A percentile compares a stretch with the other conserved stretches of the same genome.
These are phyloP conservation scores for Diploscapter pachys DNA, from an alignment of 1,140 invertebrate species.

Conservation along the genomic window DNA sequence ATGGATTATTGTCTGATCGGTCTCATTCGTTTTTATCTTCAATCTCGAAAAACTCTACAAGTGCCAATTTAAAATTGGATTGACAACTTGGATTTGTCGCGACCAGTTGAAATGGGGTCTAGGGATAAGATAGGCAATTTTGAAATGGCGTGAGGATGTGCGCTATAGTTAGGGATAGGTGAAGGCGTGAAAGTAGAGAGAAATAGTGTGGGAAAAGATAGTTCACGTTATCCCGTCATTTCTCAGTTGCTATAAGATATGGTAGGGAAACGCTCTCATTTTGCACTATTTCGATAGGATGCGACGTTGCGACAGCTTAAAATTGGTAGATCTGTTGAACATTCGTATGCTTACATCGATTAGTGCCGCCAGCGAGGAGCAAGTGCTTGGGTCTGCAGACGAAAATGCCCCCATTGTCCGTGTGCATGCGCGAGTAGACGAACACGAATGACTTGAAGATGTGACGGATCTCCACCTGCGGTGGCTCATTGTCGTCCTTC, in stretches of 20 bases:
- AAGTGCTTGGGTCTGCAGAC: conserved; percentile 91
- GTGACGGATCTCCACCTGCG: conserved; percentile 91
- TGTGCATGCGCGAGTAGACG: conserved; percentile 83
- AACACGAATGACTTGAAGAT: conserved; percentile 89
- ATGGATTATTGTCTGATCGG: conserved; percentile 15
- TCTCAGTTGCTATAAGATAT: too few species aligned
- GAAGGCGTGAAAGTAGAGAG: too few species aligned
- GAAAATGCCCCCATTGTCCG: conserved; percentile 94
- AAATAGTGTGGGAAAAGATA: too few species aligned
- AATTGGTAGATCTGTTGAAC: too few species aligned
- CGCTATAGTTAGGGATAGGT: too few species aligned
- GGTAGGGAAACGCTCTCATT: too few species aligned
- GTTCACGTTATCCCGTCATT: conserved; percentile 65
- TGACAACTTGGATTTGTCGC: background rate
- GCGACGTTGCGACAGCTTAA: too few species aligned
- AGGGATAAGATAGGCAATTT: too few species aligned
- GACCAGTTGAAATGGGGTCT: too few species aligned
- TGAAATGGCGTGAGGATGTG: too few species aligned
- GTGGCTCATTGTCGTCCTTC: conserved; percentile 65
- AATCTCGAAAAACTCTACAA: conserved; percentile 6
- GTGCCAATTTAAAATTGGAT: too few species aligned
- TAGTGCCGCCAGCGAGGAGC: conserved; percentile 69
- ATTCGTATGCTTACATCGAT: background rate
- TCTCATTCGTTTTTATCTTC: conserved; percentile 34
- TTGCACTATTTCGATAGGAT: too few species aligned